Evolutionary conservation across 92 coral and sea anemone genomes (phyloP).

Genomic region (Epizoanthus scotinus): DNA sequence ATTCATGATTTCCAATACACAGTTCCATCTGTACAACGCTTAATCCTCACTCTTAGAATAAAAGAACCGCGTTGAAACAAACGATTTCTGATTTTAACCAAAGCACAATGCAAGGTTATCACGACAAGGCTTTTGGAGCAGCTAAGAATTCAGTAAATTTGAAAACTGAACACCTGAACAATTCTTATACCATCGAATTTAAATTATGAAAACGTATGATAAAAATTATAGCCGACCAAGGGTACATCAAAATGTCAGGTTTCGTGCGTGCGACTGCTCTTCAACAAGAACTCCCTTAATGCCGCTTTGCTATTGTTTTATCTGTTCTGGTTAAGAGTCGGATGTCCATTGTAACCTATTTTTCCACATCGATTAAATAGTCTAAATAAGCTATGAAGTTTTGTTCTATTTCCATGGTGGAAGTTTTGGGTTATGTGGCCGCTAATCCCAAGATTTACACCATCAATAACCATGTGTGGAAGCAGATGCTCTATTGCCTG

Average conservation of each 20-base stretch:
- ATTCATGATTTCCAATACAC: slow-evolving; percentile 1
- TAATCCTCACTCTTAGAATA: not conserved
- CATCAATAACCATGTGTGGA: too few species aligned
- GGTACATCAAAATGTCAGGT: too few species aligned
- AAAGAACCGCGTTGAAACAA: not conserved
- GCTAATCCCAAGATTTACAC: too few species aligned
- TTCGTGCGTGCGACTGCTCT: too few species aligned
- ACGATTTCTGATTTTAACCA: not conserved
- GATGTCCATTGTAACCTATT: not conserved
- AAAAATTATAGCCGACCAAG: too few species aligned
- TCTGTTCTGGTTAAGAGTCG: not conserved
- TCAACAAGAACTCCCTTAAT: not conserved
- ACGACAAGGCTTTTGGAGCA: not conserved
- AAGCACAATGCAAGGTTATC: not conserved
- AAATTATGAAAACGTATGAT: too few species aligned
- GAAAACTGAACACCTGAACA: not conserved
- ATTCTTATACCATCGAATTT: too few species aligned
- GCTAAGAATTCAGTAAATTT: not conserved
- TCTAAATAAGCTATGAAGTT: not conserved
- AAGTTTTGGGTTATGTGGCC: too few species aligned
- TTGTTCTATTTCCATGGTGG: not conserved
- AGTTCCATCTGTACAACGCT: not conserved
- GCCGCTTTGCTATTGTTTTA: not conserved
- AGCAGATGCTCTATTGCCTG: too few species aligned
- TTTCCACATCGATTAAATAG: not conserved